Conservation (phyloP, 2,113 vertebrate genomes). For the Siniperca knerii region DNA sequence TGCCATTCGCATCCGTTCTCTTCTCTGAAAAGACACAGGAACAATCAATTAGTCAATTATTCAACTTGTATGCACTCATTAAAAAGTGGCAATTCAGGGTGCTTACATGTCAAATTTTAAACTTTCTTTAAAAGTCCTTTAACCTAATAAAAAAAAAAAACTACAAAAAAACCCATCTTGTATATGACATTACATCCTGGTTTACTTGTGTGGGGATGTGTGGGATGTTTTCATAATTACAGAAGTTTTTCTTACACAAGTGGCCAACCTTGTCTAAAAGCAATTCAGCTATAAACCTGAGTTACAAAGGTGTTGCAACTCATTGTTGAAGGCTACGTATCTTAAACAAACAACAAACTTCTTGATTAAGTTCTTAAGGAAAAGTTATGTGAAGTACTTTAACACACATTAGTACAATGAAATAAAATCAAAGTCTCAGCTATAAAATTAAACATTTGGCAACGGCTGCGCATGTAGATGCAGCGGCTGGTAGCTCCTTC, state of each 20-base stretch:
- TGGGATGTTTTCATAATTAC: not conserved
- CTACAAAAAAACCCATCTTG: not conserved
- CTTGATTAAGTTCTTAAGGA: not conserved
- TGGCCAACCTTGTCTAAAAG: not conserved
- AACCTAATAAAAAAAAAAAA: not conserved
- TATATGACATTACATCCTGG: not conserved
- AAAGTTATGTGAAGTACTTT: not conserved
- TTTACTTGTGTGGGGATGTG: not conserved
- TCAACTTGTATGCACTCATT: not conserved
- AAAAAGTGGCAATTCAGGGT: not conserved
- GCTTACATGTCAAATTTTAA: not conserved
- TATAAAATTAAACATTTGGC: not conserved
- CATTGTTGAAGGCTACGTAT: not conserved
- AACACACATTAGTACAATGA: not conserved
- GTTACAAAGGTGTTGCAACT: not conserved
- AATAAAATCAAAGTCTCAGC: not conserved
- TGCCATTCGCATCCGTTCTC: slow-evolving; percentile 93
- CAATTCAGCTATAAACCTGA: not conserved
- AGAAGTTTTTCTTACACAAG: not conserved
- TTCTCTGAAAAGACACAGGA: slow-evolving; percentile 86
- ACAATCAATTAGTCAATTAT: not conserved
- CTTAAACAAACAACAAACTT: not conserved
- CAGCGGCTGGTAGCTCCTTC: no score
- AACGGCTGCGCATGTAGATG: no score
- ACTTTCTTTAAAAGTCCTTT: not conserved